Evolutionary conservation across 2,113 vertebrate genomes (phyloP).

Genomic region (Crocuta crocuta): DNA sequence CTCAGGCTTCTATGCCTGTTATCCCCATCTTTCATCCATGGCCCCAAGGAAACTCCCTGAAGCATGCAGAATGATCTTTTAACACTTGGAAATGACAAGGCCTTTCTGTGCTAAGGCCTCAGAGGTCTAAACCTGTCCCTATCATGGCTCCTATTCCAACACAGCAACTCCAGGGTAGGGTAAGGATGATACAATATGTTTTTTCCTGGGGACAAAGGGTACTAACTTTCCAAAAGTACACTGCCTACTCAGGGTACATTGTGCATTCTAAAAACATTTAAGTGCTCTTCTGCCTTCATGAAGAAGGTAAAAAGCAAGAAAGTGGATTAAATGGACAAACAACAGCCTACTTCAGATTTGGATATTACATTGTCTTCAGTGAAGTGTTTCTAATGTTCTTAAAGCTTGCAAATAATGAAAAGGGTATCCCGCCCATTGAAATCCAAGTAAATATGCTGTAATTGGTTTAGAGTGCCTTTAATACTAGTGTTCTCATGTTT

Average conservation of each 20-base stretch:
- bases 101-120: neutral
- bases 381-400: slow-evolving; percentile 80
- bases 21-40: neutral
- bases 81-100: neutral
- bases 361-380: slow-evolving; percentile 63
- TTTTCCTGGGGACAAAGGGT: slow-evolving; percentile 47
- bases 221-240: slow-evolving; percentile 71
- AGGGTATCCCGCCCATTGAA: slow-evolving; percentile 75
- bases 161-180: neutral
- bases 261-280: slow-evolving; percentile 68
- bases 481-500: slow-evolving; percentile 79
- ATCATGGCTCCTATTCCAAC: neutral
- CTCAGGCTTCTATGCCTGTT: neutral
- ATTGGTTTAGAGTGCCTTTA: slow-evolving; percentile 82
- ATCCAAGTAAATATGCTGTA: slow-evolving; percentile 78
- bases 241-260: slow-evolving; percentile 42
- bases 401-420: slow-evolving; percentile 78
- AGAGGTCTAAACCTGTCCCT: neutral
- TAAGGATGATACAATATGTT: neutral
- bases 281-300: slow-evolving; percentile 73
- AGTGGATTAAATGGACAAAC: slow-evolving; percentile 70
- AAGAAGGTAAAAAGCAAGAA: slow-evolving; percentile 74
- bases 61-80: neutral
- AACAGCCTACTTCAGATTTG: slow-evolving; percentile 66
- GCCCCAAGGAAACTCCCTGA: neutral